phyloP scores from a whole-genome alignment of 1,140 invertebrate species.

The Globodera rostochiensis region DNA sequence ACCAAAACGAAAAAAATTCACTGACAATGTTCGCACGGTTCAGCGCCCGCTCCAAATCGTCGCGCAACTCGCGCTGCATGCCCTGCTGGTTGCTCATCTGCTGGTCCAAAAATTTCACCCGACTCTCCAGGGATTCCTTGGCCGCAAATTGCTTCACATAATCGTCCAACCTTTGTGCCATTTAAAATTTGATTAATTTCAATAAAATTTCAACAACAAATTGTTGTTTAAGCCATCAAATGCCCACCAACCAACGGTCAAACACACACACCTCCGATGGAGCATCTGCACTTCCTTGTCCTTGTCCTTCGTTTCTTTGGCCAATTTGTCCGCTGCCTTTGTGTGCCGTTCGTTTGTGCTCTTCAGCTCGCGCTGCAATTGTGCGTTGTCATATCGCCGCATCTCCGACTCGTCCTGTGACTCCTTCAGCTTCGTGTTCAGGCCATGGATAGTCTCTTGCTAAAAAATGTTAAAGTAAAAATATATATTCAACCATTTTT shows the following conservation, averaged over 20 bases:
- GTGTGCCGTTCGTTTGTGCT: slow-evolving; percentile 13
- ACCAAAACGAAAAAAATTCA: background rate
- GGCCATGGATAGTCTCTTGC: slow-evolving; percentile 8
- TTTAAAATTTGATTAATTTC: background rate
- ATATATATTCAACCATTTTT: background rate
- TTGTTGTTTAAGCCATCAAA: background rate
- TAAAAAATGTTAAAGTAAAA: background rate
- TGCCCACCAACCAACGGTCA: background rate
- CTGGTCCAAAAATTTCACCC: slow-evolving; percentile 35
- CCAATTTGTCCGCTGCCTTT: background rate
- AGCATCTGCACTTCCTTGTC: slow-evolving; percentile 24
- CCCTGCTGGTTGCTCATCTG: slow-evolving; percentile 28
- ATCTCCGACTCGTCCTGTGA: slow-evolving; percentile 11
- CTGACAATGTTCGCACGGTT: slow-evolving; percentile 38
- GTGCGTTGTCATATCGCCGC: slow-evolving; percentile 9
- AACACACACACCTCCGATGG: slow-evolving; percentile 2
- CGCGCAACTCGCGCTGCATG: slow-evolving; percentile 21
- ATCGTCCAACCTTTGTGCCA: slow-evolving; percentile 18
- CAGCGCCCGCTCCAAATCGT: slow-evolving; percentile 24
- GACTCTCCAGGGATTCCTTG: slow-evolving; percentile 24
- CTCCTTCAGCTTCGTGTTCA: background rate
- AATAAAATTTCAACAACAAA: slow-evolving; percentile 3
- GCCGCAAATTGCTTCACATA: slow-evolving; percentile 36
- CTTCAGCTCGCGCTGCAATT: slow-evolving; percentile 24
- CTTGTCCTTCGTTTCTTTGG: slow-evolving; percentile 23